phyloP scores from a whole-genome alignment of 2,113 vertebrate species.

The Chauna torquata region DNA sequence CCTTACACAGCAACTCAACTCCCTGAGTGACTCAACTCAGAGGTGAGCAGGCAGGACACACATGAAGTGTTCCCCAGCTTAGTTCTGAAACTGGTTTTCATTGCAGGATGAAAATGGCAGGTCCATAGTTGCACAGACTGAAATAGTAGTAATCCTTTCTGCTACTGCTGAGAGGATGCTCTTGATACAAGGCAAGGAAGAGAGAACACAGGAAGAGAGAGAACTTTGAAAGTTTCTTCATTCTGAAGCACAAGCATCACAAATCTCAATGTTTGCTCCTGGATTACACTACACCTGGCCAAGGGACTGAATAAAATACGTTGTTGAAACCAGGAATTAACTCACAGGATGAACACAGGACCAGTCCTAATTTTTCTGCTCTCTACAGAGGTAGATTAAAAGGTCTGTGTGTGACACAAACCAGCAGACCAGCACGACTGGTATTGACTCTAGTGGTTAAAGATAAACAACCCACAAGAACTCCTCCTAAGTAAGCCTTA shows the following conservation, averaged over 20 bases:
- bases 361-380: not conserved
- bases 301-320: not conserved
- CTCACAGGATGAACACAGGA: accelerated
- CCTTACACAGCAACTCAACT: not conserved
- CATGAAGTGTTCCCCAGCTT: not conserved
- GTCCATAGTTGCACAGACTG: accelerated
- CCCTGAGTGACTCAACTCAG: not conserved
- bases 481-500: not conserved
- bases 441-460: not conserved
- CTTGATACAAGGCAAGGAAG: not conserved
- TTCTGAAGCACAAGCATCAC: not conserved
- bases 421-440: not conserved
- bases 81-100: not conserved
- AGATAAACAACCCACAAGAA: not conserved
- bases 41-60: not conserved
- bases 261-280: not conserved
- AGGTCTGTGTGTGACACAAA: not conserved
- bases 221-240: not conserved
- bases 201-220: not conserved
- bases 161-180: not conserved
- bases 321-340: not conserved
- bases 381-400: not conserved
- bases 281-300: not conserved
- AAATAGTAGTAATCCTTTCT: not conserved
- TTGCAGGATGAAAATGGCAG: not conserved